These are phyloP conservation scores for Actinia tenebrosa DNA, from an alignment of 64 coral and sea anemone species.

Conservation along the genomic window DNA sequence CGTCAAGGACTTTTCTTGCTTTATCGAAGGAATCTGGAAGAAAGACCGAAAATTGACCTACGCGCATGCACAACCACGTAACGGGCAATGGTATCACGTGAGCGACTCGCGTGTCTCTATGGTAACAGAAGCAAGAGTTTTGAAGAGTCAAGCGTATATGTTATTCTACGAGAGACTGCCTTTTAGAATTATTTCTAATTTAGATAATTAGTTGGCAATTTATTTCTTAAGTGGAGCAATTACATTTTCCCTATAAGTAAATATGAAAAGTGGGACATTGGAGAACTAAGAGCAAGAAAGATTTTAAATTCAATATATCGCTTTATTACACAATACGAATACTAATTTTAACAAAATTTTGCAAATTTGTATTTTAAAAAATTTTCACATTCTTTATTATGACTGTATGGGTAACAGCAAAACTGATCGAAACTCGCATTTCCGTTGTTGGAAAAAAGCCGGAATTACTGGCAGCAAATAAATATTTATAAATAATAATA, in stretches of 20 bases:
- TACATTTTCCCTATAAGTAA: no score
- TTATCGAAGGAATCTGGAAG: constrained; percentile 65
- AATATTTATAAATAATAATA: no score
- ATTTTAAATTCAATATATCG: no score
- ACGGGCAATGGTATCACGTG: constrained; percentile 91
- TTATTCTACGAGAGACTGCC: constrained; percentile 90
- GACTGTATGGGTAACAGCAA: no score
- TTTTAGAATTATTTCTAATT: neutral
- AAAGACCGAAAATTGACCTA: neutral
- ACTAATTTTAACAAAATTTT: no score
- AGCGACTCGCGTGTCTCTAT: constrained; percentile 66
- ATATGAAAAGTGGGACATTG: neutral
- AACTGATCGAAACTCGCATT: no score
- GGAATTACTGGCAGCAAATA: no score
- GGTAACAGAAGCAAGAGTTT: constrained; percentile 56
- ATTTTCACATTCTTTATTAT: no score
- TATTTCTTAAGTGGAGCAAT: neutral
- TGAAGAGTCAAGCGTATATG: constrained; percentile 94
- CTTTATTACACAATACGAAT: no score
- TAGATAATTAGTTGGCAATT: neutral
- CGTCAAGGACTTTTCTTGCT: constrained; percentile 54
- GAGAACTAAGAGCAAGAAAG: no score
- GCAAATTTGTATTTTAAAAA: no score
- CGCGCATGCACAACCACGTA: neutral
- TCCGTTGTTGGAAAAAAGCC: no score